These are phyloP conservation scores for Adelphocoris suturalis DNA, from an alignment of 2,888 invertebrate genomes.

Conservation along the genomic window DNA sequence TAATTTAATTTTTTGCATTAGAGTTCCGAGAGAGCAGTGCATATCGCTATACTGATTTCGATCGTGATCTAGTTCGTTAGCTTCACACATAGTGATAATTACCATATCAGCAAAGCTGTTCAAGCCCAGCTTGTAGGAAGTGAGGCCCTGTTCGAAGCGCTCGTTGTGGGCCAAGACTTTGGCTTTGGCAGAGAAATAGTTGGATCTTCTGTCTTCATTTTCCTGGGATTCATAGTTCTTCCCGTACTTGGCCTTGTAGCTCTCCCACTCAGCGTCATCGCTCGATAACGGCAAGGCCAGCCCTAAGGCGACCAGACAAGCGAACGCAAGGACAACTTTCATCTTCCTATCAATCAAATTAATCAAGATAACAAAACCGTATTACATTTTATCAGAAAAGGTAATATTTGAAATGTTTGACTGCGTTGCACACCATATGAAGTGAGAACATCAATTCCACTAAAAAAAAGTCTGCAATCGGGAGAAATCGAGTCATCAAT, in stretches of 20 bases:
- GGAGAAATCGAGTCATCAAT: no score
- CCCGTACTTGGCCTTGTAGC: conserved; percentile 78
- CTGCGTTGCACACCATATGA: no score
- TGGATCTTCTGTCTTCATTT: conserved; percentile 51
- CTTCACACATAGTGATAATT: conserved; percentile 66
- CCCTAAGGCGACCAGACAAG: conserved; percentile 56
- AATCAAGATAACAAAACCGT: no score
- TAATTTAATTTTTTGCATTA: not conserved
- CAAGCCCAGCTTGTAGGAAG: conserved; percentile 84
- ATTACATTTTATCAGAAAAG: no score
- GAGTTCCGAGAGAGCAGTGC: no score
- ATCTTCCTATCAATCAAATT: not conserved
- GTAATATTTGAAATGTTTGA: no score
- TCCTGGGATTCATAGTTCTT: conserved; percentile 85
- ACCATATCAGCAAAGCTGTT: conserved; percentile 93
- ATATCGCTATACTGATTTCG: no score
- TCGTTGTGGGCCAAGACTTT: conserved; percentile 92
- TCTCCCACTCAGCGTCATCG: conserved; percentile 50
- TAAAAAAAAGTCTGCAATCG: no score
- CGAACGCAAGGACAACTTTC: conserved; percentile 49
- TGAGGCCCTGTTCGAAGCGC: conserved; percentile 83
- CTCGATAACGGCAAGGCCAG: conserved; percentile 23
- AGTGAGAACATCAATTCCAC: no score
- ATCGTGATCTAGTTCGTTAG: no score
- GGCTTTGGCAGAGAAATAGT: conserved; percentile 85